Evolutionary conservation across 2,113 vertebrate genomes (phyloP).

Genomic region (Leucopsar rothschildi): DNA sequence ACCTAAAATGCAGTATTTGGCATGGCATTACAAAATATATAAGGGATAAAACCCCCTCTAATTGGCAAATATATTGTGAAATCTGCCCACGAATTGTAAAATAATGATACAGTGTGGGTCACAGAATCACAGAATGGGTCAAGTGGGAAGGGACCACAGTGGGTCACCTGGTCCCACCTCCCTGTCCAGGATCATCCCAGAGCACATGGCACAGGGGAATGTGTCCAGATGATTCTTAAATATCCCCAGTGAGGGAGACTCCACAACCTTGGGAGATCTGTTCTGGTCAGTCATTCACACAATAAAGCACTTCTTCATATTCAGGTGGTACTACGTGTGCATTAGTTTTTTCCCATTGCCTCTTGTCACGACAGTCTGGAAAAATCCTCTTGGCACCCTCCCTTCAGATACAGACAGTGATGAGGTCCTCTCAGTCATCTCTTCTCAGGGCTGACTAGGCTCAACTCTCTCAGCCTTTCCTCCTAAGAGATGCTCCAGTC

Average conservation of each 20-base stretch:
- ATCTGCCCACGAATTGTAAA: not conserved
- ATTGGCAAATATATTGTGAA: not conserved
- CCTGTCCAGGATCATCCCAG: not conserved
- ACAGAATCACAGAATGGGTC: not conserved
- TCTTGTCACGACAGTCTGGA: not conserved
- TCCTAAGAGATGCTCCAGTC: not conserved
- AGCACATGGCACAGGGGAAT: not conserved
- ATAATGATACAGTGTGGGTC: not conserved
- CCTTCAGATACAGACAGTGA: not conserved
- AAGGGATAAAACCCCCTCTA: not conserved
- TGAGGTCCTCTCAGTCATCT: not conserved
- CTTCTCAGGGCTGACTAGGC: not conserved
- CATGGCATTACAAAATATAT: not conserved
- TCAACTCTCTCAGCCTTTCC: not conserved
- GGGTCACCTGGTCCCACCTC: not conserved
- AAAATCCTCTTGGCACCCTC: not conserved
- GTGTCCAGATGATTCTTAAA: accelerated
- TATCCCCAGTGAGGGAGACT: not conserved
- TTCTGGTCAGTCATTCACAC: not conserved
- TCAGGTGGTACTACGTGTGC: not conserved
- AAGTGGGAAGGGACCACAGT: not conserved
- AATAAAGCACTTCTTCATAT: not conserved
- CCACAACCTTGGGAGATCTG: not conserved
- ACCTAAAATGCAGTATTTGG: not conserved
- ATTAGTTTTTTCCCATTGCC: not conserved